Conservation (phyloP, 2,797 vertebrate genomes). For the Jordanella pulchra region DNA sequence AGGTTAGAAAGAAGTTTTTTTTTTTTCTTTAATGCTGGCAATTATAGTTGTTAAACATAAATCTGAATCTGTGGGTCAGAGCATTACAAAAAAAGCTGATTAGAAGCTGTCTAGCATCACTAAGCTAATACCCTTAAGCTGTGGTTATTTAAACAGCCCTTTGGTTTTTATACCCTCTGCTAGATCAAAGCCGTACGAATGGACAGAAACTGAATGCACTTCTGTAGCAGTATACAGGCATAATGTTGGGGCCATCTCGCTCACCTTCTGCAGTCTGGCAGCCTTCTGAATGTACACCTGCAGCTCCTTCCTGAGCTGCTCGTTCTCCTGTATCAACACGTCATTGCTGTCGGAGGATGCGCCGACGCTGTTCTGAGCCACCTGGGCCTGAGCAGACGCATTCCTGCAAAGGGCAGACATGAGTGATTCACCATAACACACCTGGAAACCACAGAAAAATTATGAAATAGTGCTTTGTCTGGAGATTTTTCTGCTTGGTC, state of each 20-base stretch:
- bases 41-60: not conserved
- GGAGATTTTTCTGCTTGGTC: not conserved
- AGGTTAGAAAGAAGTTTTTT: not conserved
- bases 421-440: conserved; percentile 18
- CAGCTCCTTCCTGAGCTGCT: conserved; percentile 86
- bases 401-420: conserved; percentile 66
- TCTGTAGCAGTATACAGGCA: not conserved
- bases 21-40: not conserved
- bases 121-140: not conserved
- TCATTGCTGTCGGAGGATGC: conserved; percentile 71
- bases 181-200: not conserved
- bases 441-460: conserved; percentile 14
- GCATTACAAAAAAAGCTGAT: not conserved
- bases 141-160: not conserved
- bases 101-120: not conserved
- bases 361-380: conserved; percentile 64
- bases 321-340: conserved; percentile 85
- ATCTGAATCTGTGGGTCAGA: not conserved
- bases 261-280: conserved; percentile 90
- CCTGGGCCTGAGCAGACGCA: conserved; percentile 78
- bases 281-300: conserved; percentile 86
- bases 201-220: not conserved
- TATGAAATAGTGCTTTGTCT: not conserved
- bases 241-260: not conserved
- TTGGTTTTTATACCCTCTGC: not conserved